Conservation (phyloP, 2,888 invertebrate genomes). For the Drosophila diplacantha region DNA sequence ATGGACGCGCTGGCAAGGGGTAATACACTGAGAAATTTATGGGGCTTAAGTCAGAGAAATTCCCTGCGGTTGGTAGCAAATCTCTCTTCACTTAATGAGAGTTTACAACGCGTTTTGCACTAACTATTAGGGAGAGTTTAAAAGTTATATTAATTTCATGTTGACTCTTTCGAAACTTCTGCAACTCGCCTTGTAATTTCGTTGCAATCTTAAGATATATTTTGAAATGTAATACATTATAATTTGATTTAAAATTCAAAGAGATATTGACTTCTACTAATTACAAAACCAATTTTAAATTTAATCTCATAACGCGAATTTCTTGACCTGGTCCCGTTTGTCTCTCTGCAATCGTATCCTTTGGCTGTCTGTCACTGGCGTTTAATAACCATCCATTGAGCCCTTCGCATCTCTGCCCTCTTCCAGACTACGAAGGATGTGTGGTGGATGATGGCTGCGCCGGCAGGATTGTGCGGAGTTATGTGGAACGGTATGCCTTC, state of each 20-base stretch:
- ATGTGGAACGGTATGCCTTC: constrained; percentile 48
- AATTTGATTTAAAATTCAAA: background rate
- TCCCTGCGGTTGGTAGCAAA: too few species aligned
- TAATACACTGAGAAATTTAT: constrained; percentile 28
- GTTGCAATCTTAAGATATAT: background rate
- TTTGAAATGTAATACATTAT: background rate
- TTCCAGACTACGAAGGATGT: constrained; percentile 67
- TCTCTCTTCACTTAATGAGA: background rate
- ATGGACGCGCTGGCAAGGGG: constrained; percentile 26
- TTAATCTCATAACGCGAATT: background rate
- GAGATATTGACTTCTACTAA: background rate
- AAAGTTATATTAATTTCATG: background rate
- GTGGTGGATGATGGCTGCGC: constrained; percentile 63
- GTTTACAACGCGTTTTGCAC: background rate
- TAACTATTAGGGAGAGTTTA: background rate
- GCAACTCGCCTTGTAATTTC: background rate
- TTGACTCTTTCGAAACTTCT: background rate
- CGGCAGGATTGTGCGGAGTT: constrained; percentile 52
- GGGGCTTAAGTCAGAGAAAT: background rate
- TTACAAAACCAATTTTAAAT: background rate
- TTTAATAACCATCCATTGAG: constrained; percentile 24
- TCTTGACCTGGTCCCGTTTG: background rate
- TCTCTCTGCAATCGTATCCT: background rate
- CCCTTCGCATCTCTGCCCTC: constrained; percentile 2
- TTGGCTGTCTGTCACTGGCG: constrained; percentile 10